Percentiles rank a stretch among this genome's conserved stretches.
These are phyloP conservation scores for Lindbergichthys nudifrons DNA, from an alignment of 2,797 vertebrate species.

Conservation along the genomic window DNA sequence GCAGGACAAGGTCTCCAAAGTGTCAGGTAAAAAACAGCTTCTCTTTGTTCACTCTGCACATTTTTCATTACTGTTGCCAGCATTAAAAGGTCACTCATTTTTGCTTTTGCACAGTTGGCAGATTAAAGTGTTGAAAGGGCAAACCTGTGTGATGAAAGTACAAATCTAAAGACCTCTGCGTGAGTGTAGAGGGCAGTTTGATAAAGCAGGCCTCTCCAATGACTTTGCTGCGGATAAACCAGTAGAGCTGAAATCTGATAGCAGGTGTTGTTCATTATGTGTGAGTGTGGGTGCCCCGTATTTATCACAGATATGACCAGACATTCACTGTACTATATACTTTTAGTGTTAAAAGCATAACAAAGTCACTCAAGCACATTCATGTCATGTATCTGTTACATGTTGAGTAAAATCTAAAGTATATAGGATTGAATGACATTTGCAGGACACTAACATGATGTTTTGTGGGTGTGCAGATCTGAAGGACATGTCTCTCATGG, in stretches of 20 bases:
- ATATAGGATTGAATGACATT: background rate
- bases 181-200: background rate
- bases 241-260: slow-evolving; percentile 16
- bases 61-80: background rate
- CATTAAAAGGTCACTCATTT: background rate
- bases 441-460: background rate
- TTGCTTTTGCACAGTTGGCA: slow-evolving; percentile 6
- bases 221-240: background rate
- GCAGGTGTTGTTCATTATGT: background rate
- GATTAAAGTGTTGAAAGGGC: background rate
- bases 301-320: background rate
- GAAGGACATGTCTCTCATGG: slow-evolving; percentile 93
- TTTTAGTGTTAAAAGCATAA: background rate
- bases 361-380: background rate
- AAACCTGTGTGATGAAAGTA: slow-evolving; percentile 2
- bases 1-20: slow-evolving; percentile 41
- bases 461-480: slow-evolving; percentile 83
- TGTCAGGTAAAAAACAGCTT: slow-evolving; percentile 73
- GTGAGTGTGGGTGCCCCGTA: background rate
- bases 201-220: background rate
- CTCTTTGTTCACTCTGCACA: background rate
- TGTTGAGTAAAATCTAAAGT: background rate
- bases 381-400: background rate
- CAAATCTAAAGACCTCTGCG: background rate
- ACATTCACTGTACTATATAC: too few species aligned